phyloP scores from a whole-genome alignment of 1,140 invertebrate genomes.

The Macrostomum lignano region DNA sequence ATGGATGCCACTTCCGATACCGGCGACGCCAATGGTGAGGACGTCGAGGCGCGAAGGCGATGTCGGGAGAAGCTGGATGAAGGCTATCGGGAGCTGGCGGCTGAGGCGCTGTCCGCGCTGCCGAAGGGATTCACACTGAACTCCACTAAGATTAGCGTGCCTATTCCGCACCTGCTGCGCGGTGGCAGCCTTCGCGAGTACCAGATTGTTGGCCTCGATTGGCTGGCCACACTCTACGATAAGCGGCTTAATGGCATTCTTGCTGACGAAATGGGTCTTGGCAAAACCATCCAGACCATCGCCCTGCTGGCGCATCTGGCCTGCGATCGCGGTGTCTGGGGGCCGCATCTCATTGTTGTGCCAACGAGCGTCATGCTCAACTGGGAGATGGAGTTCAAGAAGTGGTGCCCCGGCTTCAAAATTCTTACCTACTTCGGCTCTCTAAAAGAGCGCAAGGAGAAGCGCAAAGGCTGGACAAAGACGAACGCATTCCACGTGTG shows the following conservation, averaged over 20 bases:
- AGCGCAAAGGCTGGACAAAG: constrained; percentile 84
- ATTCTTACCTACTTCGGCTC: constrained; percentile 92
- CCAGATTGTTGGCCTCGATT: constrained; percentile 89
- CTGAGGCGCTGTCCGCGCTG: constrained; percentile 45
- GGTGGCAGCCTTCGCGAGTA: constrained; percentile 77
- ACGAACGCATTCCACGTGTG: constrained; percentile 96
- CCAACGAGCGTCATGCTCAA: constrained; percentile 99
- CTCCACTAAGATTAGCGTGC: constrained; percentile 67
- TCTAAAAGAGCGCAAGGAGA: constrained; percentile 75
- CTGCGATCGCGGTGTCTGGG: constrained; percentile 78
- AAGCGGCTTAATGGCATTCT: constrained; percentile 63
- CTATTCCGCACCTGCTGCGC: constrained; percentile 67
- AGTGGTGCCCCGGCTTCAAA: constrained; percentile 98
- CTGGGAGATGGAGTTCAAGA: constrained; percentile 99
- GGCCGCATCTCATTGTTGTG: constrained; percentile 90
- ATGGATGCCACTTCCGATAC: no score
- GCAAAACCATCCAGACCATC: constrained; percentile 97
- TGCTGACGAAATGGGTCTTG: constrained; percentile 46
- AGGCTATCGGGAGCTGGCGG: no score
- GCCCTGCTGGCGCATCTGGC: constrained; percentile 80
- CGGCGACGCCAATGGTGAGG: no score
- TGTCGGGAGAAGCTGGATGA: no score
- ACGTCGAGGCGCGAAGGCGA: no score
- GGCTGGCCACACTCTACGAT: constrained; percentile 91
- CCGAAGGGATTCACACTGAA: constrained; percentile 85